Evolutionary conservation across 2,797 vertebrate species (phyloP).

Genomic region (Fistularia tabacaria): DNA sequence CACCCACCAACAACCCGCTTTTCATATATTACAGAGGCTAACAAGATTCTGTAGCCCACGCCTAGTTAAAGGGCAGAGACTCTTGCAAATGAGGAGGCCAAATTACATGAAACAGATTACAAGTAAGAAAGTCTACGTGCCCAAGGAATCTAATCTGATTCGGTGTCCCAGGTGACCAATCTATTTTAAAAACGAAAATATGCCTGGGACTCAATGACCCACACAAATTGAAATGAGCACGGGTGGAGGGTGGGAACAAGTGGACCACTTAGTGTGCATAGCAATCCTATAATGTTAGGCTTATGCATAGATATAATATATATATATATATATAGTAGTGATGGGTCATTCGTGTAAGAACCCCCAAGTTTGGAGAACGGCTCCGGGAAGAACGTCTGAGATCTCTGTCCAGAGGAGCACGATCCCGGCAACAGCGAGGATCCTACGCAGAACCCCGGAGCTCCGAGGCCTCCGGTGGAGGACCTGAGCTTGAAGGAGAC

Average conservation of each 20-base stretch:
- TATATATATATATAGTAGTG: no score
- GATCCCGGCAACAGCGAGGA: no score
- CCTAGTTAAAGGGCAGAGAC: slow-evolving; percentile 32
- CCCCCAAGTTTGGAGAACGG: no score
- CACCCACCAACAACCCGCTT: slow-evolving; percentile 46
- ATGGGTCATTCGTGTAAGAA: no score
- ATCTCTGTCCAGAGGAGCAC: no score
- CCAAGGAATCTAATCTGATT: slow-evolving; percentile 45
- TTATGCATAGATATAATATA: no score
- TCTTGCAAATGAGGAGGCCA: slow-evolving; percentile 20
- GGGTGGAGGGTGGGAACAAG: slow-evolving; percentile 1
- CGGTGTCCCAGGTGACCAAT: slow-evolving; percentile 23
- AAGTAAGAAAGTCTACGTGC: slow-evolving; percentile 9
- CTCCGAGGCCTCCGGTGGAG: no score
- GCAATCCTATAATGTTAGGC: no score
- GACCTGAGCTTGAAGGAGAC: no score
- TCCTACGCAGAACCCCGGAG: no score
- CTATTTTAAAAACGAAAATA: slow-evolving; percentile 25
- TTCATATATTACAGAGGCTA: slow-evolving; percentile 38
- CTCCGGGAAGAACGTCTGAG: no score
- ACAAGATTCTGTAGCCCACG: slow-evolving; percentile 30
- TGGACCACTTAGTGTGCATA: no score
- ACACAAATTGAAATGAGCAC: slow-evolving; percentile 12
- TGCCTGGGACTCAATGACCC: slow-evolving; percentile 2
- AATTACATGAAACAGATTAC: slow-evolving; percentile 30